A percentile compares a stretch with the other conserved stretches of the same genome.
Evolutionary conservation across 2,888 invertebrate genomes (phyloP).

Genomic region (Gymnoscelis rufifasciata): DNA sequence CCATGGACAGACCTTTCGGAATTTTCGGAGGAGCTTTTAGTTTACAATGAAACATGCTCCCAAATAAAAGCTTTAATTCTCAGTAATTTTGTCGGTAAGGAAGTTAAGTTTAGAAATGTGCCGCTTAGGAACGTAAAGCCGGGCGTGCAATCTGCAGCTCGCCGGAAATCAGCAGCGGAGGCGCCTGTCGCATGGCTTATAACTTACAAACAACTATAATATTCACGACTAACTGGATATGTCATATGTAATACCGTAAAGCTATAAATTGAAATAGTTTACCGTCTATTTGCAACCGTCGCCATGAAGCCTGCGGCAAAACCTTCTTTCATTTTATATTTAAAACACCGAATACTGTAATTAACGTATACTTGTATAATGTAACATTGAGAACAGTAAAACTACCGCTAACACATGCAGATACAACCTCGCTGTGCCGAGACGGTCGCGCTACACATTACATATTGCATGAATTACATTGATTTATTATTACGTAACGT

Average conservation of each 20-base stretch:
- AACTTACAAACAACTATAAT: constrained; percentile 44
- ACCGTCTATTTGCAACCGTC: constrained; percentile 9
- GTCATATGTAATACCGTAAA: constrained; percentile 53
- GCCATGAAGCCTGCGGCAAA: background rate
- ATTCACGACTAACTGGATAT: constrained; percentile 66
- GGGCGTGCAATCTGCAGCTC: too few relatives aligned
- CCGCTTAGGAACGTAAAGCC: too few relatives aligned
- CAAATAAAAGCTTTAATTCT: too few relatives aligned
- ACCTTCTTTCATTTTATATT: constrained; percentile 21
- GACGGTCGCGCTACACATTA: constrained; percentile 29
- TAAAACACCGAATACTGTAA: constrained; percentile 31
- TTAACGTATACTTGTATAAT: constrained; percentile 22
- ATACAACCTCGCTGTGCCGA: constrained; percentile 27
- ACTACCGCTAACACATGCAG: constrained; percentile 26
- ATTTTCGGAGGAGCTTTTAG: too few relatives aligned
- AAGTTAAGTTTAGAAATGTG: too few relatives aligned
- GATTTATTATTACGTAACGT: constrained; percentile 22
- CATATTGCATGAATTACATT: constrained; percentile 21
- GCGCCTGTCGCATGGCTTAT: constrained; percentile 40
- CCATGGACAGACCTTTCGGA: constrained; percentile 30
- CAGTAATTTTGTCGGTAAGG: too few relatives aligned
- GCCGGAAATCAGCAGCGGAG: constrained; percentile 7
- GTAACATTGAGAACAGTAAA: constrained; percentile 24
- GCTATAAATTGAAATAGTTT: constrained; percentile 39
- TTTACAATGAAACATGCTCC: too few relatives aligned